Base-by-base conservation (phyloP, 1,140 invertebrate species). In the Eubasilissa regina region DNA sequence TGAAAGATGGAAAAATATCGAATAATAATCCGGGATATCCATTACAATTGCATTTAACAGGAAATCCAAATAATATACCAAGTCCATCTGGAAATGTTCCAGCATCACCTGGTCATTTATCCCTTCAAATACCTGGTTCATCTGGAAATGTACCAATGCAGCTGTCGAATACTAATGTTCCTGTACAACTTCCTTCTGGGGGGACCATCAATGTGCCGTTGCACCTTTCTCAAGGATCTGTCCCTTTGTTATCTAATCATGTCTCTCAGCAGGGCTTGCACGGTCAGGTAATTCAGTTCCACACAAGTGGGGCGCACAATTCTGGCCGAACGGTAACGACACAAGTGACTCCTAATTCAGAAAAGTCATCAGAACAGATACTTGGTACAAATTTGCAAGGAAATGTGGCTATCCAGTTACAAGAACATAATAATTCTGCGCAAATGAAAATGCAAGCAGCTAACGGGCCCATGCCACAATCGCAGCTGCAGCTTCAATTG, bases 131-230 rank as follows among this genome's bases (percentile, higher is more conserved):
- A 80, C 64, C 80, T 0, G 81, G 85, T 13, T 85, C 87, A 45
- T 43, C 53, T 48, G 85, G 86, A 9, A 86, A 85, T 85, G 83
- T 88, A 68, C 88, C 88, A 7, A 53, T 89, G 70, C 87, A 88
- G 85, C 85, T 87, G 10, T 87, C 88, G 0, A 86, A 84, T 12
- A 87, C 85, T 15, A 87, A 74, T 83, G 86, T 88, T 13, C 88
- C 88, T 9, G 86, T 88, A 11, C 87, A 89, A 74, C 80, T 89
- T 70, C 84, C 87, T 48, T 87, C 87, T n/a, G 87, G 87, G 35
- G 85, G 87, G 25, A 88, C 87, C 72, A 88, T 88, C 60, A 88
- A 87, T 86, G 87, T 89, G 17, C 87, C 88, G 3, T 77, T 89
- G 9, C 87, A 89, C 81, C 85, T 88, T n/a, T 86, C 87, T 13